phyloP scores from a whole-genome alignment of 2,113 vertebrate genomes.

The Caranx ignobilis region DNA sequence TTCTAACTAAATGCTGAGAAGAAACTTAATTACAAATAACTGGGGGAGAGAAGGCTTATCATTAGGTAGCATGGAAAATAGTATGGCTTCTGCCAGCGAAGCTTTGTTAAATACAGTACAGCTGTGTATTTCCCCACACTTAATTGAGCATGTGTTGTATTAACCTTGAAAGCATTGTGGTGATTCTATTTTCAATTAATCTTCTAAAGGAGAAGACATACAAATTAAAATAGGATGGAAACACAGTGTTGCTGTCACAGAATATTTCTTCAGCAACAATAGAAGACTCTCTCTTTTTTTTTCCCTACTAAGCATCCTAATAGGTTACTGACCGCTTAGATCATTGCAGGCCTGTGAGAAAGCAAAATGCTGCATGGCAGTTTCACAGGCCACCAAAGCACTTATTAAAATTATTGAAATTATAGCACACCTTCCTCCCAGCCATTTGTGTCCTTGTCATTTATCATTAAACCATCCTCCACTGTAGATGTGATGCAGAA shows the following conservation, averaged over 20 bases:
- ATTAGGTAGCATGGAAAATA: slow-evolving; percentile 53
- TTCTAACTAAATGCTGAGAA: slow-evolving; percentile 62
- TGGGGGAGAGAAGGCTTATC: slow-evolving; percentile 56
- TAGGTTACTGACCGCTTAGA: slow-evolving; percentile 50
- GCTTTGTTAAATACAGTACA: slow-evolving; percentile 49
- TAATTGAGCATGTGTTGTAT: slow-evolving; percentile 75
- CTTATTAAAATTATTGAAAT: slow-evolving; percentile 59
- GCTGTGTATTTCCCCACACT: slow-evolving; percentile 42
- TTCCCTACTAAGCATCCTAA: slow-evolving; percentile 24
- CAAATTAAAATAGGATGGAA: slow-evolving; percentile 59
- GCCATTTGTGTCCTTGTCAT: slow-evolving; percentile 62
- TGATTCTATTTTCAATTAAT: slow-evolving; percentile 76
- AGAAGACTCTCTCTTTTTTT: slow-evolving; percentile 4
- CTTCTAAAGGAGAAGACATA: slow-evolving; percentile 51
- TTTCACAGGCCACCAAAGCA: slow-evolving; percentile 31
- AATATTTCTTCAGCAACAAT: slow-evolving; percentile 54
- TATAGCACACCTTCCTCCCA: slow-evolving; percentile 47
- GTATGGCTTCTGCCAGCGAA: slow-evolving; percentile 47
- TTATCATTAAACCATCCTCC: slow-evolving; percentile 49
- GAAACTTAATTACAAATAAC: slow-evolving; percentile 77
- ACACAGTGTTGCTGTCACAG: slow-evolving; percentile 55
- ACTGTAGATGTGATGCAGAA: not conserved
- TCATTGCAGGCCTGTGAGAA: slow-evolving; percentile 41
- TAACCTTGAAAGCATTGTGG: slow-evolving; percentile 74
- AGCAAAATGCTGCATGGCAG: slow-evolving; percentile 23